phyloP scores from a whole-genome alignment of 2,113 vertebrate species.

The Bujurquina vittata region DNA sequence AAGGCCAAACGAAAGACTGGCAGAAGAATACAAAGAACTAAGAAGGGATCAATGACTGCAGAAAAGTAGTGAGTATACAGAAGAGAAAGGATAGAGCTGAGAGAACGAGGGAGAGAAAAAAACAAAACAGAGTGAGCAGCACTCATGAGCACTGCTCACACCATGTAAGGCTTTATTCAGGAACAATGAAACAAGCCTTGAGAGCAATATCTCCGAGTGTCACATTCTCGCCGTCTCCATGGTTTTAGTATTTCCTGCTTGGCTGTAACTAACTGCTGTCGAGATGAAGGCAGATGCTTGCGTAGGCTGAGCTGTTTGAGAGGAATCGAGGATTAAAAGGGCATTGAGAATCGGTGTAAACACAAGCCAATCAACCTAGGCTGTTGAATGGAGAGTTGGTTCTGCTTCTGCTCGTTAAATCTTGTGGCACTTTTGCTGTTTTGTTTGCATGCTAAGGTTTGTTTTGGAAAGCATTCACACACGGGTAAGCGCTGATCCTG shows the following conservation, averaged over 20 bases:
- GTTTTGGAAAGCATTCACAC: neutral
- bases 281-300: slow-evolving; percentile 61
- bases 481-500: neutral
- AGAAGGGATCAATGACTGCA: slow-evolving; percentile 20
- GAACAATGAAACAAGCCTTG: slow-evolving; percentile 56
- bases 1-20: neutral
- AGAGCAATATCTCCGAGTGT: slow-evolving; percentile 62
- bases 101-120: slow-evolving; percentile 24
- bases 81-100: slow-evolving; percentile 6
- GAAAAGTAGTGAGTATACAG: slow-evolving; percentile 6
- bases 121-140: slow-evolving; percentile 35
- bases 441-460: neutral
- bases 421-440: neutral
- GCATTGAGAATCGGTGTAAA: slow-evolving; percentile 27
- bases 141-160: slow-evolving; percentile 42
- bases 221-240: slow-evolving; percentile 67
- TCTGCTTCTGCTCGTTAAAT: slow-evolving; percentile 17
- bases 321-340: slow-evolving; percentile 52
- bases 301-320: slow-evolving; percentile 55
- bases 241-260: slow-evolving; percentile 66
- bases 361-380: slow-evolving; percentile 41
- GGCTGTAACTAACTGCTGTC: slow-evolving; percentile 39
- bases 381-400: neutral
- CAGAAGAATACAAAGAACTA: slow-evolving; percentile 26
- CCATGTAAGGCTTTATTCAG: slow-evolving; percentile 75